Percentiles rank a stretch among this genome's conserved stretches.
Evolutionary conservation across 2,113 vertebrate genomes (phyloP).

Genomic region (Xenopus tropicalis): DNA sequence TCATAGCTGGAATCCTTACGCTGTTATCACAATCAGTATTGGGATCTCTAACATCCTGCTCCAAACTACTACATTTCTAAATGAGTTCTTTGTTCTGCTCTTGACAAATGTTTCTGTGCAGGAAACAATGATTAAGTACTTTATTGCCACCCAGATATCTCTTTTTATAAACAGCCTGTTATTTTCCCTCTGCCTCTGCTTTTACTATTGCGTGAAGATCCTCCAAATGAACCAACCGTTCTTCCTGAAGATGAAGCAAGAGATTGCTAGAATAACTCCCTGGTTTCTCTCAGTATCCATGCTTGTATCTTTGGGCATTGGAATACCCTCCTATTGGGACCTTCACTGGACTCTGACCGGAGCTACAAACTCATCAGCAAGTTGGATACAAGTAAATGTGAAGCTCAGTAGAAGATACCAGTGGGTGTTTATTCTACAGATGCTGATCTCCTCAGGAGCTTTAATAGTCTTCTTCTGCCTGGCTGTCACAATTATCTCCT

Average conservation of each 20-base stretch:
- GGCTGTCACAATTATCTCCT: background rate
- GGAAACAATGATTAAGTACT: background rate
- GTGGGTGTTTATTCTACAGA: slow-evolving; percentile 13
- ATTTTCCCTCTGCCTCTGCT: slow-evolving; percentile 20
- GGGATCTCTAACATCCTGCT: slow-evolving; percentile 42
- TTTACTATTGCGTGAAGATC: slow-evolving; percentile 33
- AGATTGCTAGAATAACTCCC: background rate
- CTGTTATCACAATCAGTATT: slow-evolving; percentile 46
- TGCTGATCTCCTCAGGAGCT: background rate
- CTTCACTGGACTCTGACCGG: background rate
- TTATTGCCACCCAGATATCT: slow-evolving; percentile 6
- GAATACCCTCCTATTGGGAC: slow-evolving; percentile 18
- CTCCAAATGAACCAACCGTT: background rate
- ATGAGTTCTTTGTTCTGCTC: background rate
- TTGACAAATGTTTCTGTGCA: too few species aligned
- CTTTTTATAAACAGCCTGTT: slow-evolving; percentile 23
- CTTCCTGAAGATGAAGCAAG: slow-evolving; percentile 22
- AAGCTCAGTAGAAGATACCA: slow-evolving; percentile 5
- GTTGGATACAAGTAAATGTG: background rate
- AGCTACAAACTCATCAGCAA: background rate
- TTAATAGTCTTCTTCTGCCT: slow-evolving; percentile 9
- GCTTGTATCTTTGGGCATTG: background rate
- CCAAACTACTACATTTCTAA: slow-evolving; percentile 41
- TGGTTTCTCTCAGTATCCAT: slow-evolving; percentile 11
- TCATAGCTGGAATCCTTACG: slow-evolving; percentile 19